A percentile compares a stretch with the other conserved stretches of the same genome.
Conservation (phyloP, 2,888 invertebrate species). For the Baccha elongata region DNA sequence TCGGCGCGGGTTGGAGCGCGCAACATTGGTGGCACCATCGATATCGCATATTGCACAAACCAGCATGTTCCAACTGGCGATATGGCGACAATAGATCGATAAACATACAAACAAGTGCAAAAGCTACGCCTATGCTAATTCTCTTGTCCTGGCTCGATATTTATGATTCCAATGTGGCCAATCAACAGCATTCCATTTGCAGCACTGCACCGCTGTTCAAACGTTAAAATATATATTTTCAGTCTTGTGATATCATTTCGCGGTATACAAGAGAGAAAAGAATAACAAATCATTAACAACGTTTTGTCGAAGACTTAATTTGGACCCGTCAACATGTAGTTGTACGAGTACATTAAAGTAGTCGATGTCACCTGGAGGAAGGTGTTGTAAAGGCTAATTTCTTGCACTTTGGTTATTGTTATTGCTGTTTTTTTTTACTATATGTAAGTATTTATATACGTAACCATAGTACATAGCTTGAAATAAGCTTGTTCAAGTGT, state of each 20-base stretch:
- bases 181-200: slow-evolving; percentile 59
- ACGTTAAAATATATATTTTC: slow-evolving; percentile 24
- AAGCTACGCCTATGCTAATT: slow-evolving; percentile 52
- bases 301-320: slow-evolving; percentile 69
- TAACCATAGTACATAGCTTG: too few species aligned
- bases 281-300: slow-evolving; percentile 38
- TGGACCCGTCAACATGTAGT: slow-evolving; percentile 43
- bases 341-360: slow-evolving; percentile 6
- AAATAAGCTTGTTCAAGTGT: slow-evolving; percentile 57
- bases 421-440: slow-evolving; percentile 40
- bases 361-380: slow-evolving; percentile 63
- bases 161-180: slow-evolving; percentile 63
- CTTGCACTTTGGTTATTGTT: slow-evolving; percentile 50
- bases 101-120: background rate
- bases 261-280: slow-evolving; percentile 13
- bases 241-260: slow-evolving; percentile 50
- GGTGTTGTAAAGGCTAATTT: slow-evolving; percentile 62
- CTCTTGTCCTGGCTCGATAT: slow-evolving; percentile 63
- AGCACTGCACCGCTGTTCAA: slow-evolving; percentile 12
- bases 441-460: background rate
- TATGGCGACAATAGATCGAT: slow-evolving; percentile 41
- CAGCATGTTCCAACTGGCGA: slow-evolving; percentile 22
- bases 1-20: background rate
- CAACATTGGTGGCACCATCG: slow-evolving; percentile 2
- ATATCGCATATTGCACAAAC: slow-evolving; percentile 65